Conservation (phyloP, 1,140 invertebrate species). For the Dufourea novaeangliae region DNA sequence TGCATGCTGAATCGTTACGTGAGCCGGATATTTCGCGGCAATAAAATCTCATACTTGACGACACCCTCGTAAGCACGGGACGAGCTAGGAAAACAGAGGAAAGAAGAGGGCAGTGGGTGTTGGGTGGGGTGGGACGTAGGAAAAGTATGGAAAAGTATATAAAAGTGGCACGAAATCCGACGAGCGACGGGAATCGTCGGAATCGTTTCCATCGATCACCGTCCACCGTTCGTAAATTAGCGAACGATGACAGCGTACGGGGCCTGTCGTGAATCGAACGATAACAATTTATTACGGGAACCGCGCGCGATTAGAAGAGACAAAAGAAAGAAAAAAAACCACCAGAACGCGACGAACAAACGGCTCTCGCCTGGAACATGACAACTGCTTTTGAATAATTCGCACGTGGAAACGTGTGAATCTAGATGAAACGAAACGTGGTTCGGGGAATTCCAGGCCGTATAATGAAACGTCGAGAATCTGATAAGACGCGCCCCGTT, state of each 20-base stretch:
- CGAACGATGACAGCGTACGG: constrained; percentile 43
- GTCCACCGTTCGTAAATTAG: constrained; percentile 49
- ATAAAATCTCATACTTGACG: constrained; percentile 56
- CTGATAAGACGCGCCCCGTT: constrained; percentile 14
- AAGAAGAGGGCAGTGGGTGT: neutral
- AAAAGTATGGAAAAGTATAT: neutral
- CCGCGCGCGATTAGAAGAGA: neutral
- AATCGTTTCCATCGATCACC: constrained; percentile 59
- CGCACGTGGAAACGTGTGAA: neutral
- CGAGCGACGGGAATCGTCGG: constrained; percentile 5
- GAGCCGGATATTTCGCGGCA: constrained; percentile 68
- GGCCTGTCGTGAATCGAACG: neutral
- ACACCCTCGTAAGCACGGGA: constrained; percentile 35
- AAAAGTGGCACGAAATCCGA: neutral
- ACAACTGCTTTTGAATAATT: constrained; percentile 9
- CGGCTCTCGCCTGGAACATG: neutral
- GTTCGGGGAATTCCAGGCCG: constrained; percentile 18
- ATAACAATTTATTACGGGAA: neutral
- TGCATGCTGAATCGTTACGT: constrained; percentile 69
- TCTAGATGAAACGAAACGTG: neutral
- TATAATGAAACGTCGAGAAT: constrained; percentile 3
- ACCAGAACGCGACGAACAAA: too few species aligned
- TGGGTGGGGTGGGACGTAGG: too few species aligned
- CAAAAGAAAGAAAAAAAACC: too few species aligned
- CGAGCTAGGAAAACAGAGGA: neutral